Percentiles rank a stretch among this genome's conserved stretches.
Conservation (phyloP, 2,888 invertebrate species). For the Pegoplata infirma region DNA sequence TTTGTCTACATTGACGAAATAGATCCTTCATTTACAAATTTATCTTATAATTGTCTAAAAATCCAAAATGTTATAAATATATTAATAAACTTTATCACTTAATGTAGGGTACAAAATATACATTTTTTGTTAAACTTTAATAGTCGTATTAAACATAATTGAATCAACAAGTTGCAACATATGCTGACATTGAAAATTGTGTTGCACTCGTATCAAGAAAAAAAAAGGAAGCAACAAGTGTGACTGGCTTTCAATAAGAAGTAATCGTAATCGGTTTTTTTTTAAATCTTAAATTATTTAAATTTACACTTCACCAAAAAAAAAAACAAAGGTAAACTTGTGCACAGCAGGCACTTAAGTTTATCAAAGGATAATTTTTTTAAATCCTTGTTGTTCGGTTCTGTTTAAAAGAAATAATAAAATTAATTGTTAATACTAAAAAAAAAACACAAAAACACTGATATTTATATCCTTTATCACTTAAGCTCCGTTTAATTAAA, state of each 20-base stretch:
- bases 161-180: slow-evolving; percentile 45
- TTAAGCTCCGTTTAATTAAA: too few species aligned
- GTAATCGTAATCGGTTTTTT: not conserved
- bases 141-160: too few species aligned
- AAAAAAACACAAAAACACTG: not conserved
- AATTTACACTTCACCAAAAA: slow-evolving; percentile 50
- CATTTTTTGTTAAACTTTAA: too few species aligned
- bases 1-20: too few species aligned
- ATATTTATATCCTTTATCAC: slow-evolving; percentile 27
- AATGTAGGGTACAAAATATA: too few species aligned
- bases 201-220: not conserved
- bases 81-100: too few species aligned
- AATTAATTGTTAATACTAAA: not conserved
- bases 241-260: not conserved
- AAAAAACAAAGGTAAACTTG: too few species aligned
- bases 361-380: slow-evolving; percentile 43
- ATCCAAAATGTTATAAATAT: too few species aligned
- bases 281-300: slow-evolving; percentile 3
- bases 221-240: not conserved
- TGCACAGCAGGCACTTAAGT: slow-evolving; percentile 59
- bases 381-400: not conserved
- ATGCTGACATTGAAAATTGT: slow-evolving; percentile 35
- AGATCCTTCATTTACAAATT: too few species aligned
- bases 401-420: not conserved
- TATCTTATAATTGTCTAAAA: too few species aligned